These are phyloP conservation scores for Laticauda colubrina DNA, from an alignment of 2,113 vertebrate genomes.

Conservation along the genomic window DNA sequence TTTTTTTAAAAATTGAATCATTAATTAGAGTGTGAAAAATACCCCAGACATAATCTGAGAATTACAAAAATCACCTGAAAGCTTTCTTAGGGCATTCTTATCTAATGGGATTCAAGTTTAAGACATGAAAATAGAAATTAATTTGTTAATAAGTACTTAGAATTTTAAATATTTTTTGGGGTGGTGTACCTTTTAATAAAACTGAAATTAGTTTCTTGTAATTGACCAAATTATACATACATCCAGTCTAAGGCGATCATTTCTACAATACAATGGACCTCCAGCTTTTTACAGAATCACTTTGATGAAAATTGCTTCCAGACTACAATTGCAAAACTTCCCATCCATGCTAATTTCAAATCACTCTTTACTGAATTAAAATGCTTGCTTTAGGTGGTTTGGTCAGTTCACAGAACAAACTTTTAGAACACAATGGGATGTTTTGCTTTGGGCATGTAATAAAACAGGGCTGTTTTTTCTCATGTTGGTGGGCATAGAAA, in stretches of 20 bases:
- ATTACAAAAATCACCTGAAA: neutral
- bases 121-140: neutral
- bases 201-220: neutral
- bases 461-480: neutral
- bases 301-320: neutral
- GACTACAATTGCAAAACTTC: neutral
- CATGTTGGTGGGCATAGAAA: neutral
- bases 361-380: neutral
- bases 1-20: neutral
- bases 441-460: neutral
- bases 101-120: neutral
- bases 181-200: neutral
- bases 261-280: neutral
- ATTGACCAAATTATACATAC: neutral
- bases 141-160: neutral
- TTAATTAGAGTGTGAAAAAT: constrained; percentile 7
- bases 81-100: neutral
- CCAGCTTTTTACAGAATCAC: neutral
- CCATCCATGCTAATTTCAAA: neutral
- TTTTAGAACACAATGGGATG: neutral
- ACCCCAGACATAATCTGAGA: neutral
- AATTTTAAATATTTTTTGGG: neutral
- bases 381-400: neutral
- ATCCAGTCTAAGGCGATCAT: neutral
- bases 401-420: neutral